These are phyloP conservation scores for Isichthys henryi DNA, from an alignment of 2,113 vertebrate species.

Conservation along the genomic window DNA sequence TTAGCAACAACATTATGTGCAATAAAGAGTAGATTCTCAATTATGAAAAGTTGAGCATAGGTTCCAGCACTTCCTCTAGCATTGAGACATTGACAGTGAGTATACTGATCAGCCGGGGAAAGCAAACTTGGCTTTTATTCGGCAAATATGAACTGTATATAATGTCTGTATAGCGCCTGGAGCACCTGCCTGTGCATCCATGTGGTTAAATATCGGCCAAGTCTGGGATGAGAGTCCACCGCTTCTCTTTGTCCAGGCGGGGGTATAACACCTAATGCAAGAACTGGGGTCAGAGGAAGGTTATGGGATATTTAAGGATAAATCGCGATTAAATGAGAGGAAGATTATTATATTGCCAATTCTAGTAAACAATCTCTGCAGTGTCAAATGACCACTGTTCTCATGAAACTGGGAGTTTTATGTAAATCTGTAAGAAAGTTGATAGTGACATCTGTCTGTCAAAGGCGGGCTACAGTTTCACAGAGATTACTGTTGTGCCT, in stretches of 20 bases:
- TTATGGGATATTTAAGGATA: not conserved
- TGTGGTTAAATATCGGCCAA: not conserved
- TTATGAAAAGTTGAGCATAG: not conserved
- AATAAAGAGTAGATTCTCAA: not conserved
- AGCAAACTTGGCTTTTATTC: not conserved
- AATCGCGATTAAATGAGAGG: not conserved
- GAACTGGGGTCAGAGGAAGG: not conserved
- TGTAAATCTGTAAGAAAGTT: not conserved
- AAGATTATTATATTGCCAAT: not conserved
- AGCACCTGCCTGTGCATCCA: not conserved
- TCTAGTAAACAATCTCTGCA: not conserved
- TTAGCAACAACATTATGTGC: not conserved
- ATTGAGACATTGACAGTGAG: not conserved
- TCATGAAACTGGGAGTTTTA: not conserved
- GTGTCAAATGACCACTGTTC: not conserved
- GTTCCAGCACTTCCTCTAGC: not conserved
- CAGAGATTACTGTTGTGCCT: not conserved
- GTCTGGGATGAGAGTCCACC: not conserved
- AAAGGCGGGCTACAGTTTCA: not conserved
- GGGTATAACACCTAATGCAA: not conserved
- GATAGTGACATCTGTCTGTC: not conserved
- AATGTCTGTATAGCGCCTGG: not conserved
- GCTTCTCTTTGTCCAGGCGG: not conserved
- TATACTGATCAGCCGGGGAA: not conserved
- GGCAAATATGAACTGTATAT: not conserved